Evolutionary conservation across 2,797 vertebrate genomes (phyloP).

Genomic region (Myoxocephalus aenaeus): DNA sequence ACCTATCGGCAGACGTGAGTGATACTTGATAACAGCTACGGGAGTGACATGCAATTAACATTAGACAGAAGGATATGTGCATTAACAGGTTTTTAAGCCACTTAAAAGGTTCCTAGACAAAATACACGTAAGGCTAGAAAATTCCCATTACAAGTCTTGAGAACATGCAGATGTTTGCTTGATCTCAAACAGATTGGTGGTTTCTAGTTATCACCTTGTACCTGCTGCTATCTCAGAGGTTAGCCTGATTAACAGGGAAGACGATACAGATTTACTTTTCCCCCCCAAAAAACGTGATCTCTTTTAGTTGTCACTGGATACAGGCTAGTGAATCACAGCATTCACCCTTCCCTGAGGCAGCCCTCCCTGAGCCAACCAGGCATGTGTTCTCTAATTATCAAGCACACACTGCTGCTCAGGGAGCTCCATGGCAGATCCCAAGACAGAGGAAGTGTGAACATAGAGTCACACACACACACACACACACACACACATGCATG

Average conservation of each 20-base stretch:
- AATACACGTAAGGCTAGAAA: too few species aligned
- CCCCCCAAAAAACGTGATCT: background rate
- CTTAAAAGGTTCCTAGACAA: too few species aligned
- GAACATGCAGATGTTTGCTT: background rate
- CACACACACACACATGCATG: conserved; percentile 21
- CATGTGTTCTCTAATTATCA: conserved; percentile 65
- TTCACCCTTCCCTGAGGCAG: conserved; percentile 51
- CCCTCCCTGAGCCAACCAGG: conserved; percentile 37
- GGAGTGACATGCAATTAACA: too few species aligned
- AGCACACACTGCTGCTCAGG: conserved; percentile 58
- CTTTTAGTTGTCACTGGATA: conserved; percentile 25
- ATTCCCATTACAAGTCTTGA: too few species aligned
- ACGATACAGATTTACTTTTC: background rate
- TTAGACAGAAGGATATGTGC: too few species aligned
- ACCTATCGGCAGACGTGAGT: too few species aligned
- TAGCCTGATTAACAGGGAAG: background rate
- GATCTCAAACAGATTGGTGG: background rate
- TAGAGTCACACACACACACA: conserved; percentile 26
- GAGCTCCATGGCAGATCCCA: conserved; percentile 60
- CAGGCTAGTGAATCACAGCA: conserved; percentile 26
- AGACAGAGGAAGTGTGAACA: conserved; percentile 47
- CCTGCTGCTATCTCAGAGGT: background rate
- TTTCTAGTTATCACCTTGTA: background rate
- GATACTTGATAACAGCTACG: too few species aligned
- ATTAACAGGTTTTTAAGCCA: too few species aligned